Base-by-base conservation (phyloP, 1,140 invertebrate species). In the Argopecten irradians region DNA sequence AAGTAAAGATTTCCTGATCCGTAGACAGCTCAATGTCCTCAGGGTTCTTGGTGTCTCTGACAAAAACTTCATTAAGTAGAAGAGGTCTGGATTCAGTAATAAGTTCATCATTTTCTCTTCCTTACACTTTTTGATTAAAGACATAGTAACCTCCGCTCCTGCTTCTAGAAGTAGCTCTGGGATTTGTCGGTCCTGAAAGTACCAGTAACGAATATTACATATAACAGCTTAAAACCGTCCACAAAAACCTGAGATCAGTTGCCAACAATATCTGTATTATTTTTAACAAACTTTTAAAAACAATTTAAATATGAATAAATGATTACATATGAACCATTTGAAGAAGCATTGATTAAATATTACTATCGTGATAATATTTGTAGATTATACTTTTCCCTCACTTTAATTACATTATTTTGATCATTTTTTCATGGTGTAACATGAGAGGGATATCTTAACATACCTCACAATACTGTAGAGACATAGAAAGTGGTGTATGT, bases 401-500 rank as follows among this genome's bases (percentile, higher is more conserved):
- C n/a, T n/a, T n/a, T n/a, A n/a, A n/a, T n/a, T n/a, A n/a, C n/a
- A n/a, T n/a, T n/a, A n/a, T n/a, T 39, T 39, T 5, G 36, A 46
- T 46, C 22, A 16, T 19, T 14, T 71, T 71, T 71, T 28, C 14
- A n/a, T n/a, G n/a, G n/a, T n/a, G n/a, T n/a, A n/a, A n/a, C n/a
- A n/a, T n/a, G n/a, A n/a, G n/a, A n/a, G n/a, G n/a, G n/a, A n/a
- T n/a, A n/a, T n/a, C n/a, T n/a, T n/a, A 28, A 71, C 55, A 71
- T 71, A 71, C 55, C 11, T 43, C 86, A 46, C 91, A 92, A 16
- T 46, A 90, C 82, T 93, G 92, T 28, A 94, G 89, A 9, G 92
- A 90, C 0, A 91, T 92, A 1, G 93, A 93, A 36, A 94, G 85
- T 22, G 92, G 92, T 19, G 91, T 93, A 87, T 93, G 93, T 13